Evolutionary conservation across 2,888 invertebrate species (phyloP).

Genomic region (Hedya salicella): DNA sequence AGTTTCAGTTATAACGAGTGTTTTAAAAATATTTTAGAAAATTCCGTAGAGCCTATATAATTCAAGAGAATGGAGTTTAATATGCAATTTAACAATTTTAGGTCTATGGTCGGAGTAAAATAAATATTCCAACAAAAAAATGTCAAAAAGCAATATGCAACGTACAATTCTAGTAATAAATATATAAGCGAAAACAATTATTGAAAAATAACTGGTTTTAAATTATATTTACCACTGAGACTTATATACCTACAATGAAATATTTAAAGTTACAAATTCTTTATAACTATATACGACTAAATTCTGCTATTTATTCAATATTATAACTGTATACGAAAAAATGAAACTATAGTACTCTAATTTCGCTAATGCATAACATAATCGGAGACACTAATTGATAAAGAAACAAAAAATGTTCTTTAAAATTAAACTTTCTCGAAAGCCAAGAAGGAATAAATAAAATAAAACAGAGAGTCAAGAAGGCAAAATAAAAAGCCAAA

Average conservation of each 20-base stretch:
- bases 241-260: conserved; percentile 16
- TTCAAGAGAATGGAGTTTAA: conserved; percentile 1
- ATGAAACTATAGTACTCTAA: background rate
- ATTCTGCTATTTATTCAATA: conserved; percentile 8
- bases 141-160: conserved; percentile 42
- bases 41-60: conserved; percentile 3
- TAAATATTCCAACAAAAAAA: conserved; percentile 26
- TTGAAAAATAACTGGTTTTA: conserved; percentile 24
- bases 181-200: conserved; percentile 35
- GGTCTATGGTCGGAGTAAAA: conserved; percentile 1
- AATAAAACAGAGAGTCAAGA: background rate
- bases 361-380: background rate
- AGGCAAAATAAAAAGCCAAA: too few relatives aligned
- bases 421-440: background rate
- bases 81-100: conserved; percentile 14
- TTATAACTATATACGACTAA: conserved; percentile 4
- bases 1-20: background rate
- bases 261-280: conserved; percentile 14
- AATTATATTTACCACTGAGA: conserved; percentile 40
- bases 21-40: conserved; percentile 5
- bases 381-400: background rate
- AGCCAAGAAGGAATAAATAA: background rate
- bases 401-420: background rate
- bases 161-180: conserved; percentile 39
- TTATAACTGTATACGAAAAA: background rate